Evolutionary conservation across 2,888 invertebrate species (phyloP).

Genomic region (Bibio marci): DNA sequence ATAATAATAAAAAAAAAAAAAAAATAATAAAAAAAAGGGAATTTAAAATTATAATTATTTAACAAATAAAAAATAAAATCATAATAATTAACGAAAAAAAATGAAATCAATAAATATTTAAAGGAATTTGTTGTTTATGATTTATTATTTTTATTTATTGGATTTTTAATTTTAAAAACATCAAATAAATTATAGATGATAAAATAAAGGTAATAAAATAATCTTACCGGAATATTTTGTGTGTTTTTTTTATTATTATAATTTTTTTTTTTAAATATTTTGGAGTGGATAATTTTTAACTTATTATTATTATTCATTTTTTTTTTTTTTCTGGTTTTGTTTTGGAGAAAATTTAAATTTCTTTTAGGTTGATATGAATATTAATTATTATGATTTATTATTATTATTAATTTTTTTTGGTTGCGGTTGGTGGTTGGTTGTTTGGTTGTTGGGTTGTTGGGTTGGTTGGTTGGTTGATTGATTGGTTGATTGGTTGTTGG

Average conservation of each 20-base stretch:
- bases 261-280: neutral
- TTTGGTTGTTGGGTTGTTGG: constrained; percentile 27
- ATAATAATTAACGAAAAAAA: too few relatives aligned
- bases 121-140: too few relatives aligned
- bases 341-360: too few relatives aligned
- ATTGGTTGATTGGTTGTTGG: constrained; percentile 23
- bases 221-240: constrained; percentile 21
- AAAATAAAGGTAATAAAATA: constrained; percentile 10
- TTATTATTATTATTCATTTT: neutral
- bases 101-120: too few relatives aligned
- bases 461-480: constrained; percentile 23
- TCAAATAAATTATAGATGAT: neutral
- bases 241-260: constrained; percentile 7
- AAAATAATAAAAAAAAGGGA: too few relatives aligned
- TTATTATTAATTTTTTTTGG: neutral
- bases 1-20: too few relatives aligned
- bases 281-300: neutral
- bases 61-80: too few relatives aligned
- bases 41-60: too few relatives aligned
- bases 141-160: too few relatives aligned
- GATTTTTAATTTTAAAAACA: too few relatives aligned
- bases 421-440: constrained; percentile 28
- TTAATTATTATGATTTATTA: neutral
- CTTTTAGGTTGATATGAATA: too few relatives aligned
- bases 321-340: neutral